Evolutionary conservation across 2,113 vertebrate genomes (phyloP), one percentile per base, ranked within the genome.

Genomic region (Ophthalmotilapia sp.): DNA sequence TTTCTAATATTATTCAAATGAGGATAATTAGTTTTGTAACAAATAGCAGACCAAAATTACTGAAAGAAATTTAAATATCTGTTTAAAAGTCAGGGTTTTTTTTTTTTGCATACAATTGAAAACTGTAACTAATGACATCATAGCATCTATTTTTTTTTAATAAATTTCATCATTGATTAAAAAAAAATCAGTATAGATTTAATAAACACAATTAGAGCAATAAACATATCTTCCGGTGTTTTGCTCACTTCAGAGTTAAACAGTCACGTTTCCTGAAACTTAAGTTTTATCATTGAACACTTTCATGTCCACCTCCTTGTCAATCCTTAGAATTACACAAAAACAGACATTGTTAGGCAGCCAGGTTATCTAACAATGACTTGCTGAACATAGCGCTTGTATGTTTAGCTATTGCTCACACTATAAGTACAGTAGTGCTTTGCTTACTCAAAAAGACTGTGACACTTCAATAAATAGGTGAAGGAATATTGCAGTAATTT

Each of bases 101-200:
- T 29, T 29, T 5, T 73, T 73, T 45, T 75, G 40, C 8, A 73
- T 45, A 73, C 31, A 45, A 42, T 42, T 70, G 62, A 70, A 70
- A 73, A 73, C 65, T 42, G 5, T 42, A 23, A 23, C n/a, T 38
- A 70, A 70, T 70, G 36, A 70, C 12, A 23, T 42, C n/a, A 73
- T 42, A 73, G 12, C 0, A 26, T 73, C 23, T 11, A 15, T 1
- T 9, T 26, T 42, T 42, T 31, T 60, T 26, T 4, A 3, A 0
- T 33, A 42, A 23, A 70, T 45, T 45, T 3, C 9, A 15, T 26
- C n/a, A 42, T 9, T 21, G n/a, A 70, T 40, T n/a, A n/a, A 15
- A 29, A 49, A 12, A 17, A 36, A 68, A 38, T 19, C 33, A 21
- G 19, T 68, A 21, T 38, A 68, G 19, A 1, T 68, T 38, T 68